phyloP scores from a whole-genome alignment of 1,140 invertebrate genomes.

The Drosophila insularis region DNA sequence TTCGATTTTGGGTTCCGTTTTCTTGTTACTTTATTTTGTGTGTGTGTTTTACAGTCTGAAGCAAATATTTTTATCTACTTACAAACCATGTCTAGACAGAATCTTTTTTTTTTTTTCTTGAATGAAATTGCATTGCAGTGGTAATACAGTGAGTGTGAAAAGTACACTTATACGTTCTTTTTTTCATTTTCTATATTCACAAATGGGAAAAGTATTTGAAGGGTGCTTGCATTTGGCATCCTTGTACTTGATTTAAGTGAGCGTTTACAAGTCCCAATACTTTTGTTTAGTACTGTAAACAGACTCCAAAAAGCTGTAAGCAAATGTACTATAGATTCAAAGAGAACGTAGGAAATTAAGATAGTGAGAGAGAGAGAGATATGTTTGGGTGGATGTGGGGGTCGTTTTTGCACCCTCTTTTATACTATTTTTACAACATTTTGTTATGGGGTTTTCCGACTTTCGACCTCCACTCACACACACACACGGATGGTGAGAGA shows the following conservation, averaged over 20 bases:
- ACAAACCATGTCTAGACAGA: slow-evolving; percentile 63
- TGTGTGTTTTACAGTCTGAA: not conserved
- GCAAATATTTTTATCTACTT: slow-evolving; percentile 70
- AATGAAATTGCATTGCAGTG: not conserved
- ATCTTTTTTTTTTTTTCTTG: slow-evolving; percentile 23
- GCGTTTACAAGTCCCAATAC: not conserved
- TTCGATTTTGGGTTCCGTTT: not conserved
- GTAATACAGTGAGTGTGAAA: not conserved
- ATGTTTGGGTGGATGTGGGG: not conserved
- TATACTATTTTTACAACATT: slow-evolving; percentile 65
- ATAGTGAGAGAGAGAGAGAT: not conserved
- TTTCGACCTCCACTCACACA: slow-evolving; percentile 37
- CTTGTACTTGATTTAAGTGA: no score
- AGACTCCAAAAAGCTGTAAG: not conserved
- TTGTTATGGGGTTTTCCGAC: slow-evolving; percentile 47
- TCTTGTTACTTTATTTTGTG: slow-evolving; percentile 9
- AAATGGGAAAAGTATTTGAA: no score
- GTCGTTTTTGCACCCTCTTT: slow-evolving; percentile 41
- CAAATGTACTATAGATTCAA: not conserved
- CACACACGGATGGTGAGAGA: not conserved
- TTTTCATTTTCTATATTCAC: no score
- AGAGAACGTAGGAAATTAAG: not conserved
- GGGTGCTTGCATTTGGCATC: no score
- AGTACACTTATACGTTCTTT: not conserved
- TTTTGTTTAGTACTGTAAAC: not conserved